Conservation (phyloP, 2,888 invertebrate genomes). For the Drosophila infuscata region DNA sequence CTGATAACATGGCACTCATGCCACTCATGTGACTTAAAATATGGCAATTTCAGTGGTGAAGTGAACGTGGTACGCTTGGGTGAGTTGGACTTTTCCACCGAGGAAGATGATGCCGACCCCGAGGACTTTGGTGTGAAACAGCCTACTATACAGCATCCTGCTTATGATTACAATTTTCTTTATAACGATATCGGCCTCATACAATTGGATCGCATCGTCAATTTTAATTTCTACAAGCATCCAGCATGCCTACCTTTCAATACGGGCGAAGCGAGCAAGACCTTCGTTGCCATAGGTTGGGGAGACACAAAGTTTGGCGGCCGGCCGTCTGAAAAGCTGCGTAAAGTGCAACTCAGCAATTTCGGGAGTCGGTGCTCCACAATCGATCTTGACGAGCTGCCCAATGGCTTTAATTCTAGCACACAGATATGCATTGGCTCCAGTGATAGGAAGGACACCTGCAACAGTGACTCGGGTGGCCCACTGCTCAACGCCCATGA, state of each 20-base stretch:
- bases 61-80: slow-evolving; percentile 79
- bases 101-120: slow-evolving; percentile 77
- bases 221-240: slow-evolving; percentile 83
- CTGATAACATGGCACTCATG: too few species aligned
- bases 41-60: slow-evolving; percentile 37
- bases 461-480: slow-evolving; percentile 81
- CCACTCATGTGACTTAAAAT: too few species aligned
- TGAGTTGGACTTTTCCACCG: slow-evolving; percentile 77
- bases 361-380: slow-evolving; percentile 71
- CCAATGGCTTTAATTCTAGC: slow-evolving; percentile 57
- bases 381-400: slow-evolving; percentile 50
- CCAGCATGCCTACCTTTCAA: slow-evolving; percentile 85
- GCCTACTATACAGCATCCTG: slow-evolving; percentile 81
- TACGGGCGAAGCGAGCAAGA: slow-evolving; percentile 39
- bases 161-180: slow-evolving; percentile 81
- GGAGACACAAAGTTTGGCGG: slow-evolving; percentile 84
- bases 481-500: slow-evolving; percentile 72
- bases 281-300: slow-evolving; percentile 86
- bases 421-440: slow-evolving; percentile 78
- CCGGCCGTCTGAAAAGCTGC: slow-evolving; percentile 82
- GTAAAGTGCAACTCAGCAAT: slow-evolving; percentile 86
- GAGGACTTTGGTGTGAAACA: slow-evolving; percentile 75
- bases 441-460: slow-evolving; percentile 70
- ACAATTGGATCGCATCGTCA: slow-evolving; percentile 82
- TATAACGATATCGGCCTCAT: slow-evolving; percentile 87